phyloP scores from a whole-genome alignment of 2,113 vertebrate genomes.

The Saguinus midas region DNA sequence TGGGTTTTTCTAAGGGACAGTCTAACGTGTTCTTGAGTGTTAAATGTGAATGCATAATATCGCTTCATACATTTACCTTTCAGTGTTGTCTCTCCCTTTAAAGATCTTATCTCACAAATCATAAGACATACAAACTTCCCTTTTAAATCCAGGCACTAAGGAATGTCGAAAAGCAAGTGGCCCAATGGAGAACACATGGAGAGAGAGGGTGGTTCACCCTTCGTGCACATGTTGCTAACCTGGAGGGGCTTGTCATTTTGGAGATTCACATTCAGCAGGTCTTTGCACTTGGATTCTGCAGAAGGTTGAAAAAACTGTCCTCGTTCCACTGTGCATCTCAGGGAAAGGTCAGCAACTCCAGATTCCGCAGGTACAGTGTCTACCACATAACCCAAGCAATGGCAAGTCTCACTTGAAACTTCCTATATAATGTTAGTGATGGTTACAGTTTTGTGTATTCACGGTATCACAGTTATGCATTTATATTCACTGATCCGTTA shows the following conservation, averaged over 20 bases:
- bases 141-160: not conserved
- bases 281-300: no score
- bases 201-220: not conserved
- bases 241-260: not conserved
- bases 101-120: not conserved
- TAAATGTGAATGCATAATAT: not conserved
- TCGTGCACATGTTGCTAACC: accelerated
- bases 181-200: not conserved
- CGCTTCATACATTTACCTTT: not conserved
- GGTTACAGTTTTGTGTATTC: not conserved
- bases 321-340: not conserved
- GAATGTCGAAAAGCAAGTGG: not conserved
- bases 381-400: not conserved
- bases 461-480: not conserved
- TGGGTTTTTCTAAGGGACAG: not conserved
- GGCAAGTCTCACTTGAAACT: not conserved
- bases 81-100: not conserved
- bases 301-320: no score
- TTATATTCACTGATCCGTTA: not conserved
- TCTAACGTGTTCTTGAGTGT: not conserved
- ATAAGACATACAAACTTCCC: not conserved
- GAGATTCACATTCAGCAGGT: not conserved
- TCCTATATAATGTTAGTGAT: not conserved
- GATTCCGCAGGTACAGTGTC: accelerated
- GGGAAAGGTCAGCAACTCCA: not conserved